These are phyloP conservation scores for Parasteatoda lunata DNA, from an alignment of 2,888 invertebrate genomes.

Conservation along the genomic window DNA sequence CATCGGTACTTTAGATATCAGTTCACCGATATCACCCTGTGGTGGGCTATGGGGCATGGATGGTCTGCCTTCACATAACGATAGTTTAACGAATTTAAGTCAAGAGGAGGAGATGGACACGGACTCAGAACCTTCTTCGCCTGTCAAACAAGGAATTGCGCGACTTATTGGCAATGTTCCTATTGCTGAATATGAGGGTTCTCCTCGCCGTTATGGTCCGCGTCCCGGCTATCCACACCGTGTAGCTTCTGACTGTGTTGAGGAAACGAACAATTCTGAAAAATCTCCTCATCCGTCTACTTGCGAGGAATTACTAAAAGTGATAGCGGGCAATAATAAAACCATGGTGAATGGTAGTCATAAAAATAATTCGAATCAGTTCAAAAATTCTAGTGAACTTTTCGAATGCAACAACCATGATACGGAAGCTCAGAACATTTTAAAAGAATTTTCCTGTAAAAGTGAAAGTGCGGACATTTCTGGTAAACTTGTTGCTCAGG, in stretches of 20 bases:
- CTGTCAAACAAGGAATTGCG: slow-evolving; percentile 69
- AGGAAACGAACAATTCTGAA: slow-evolving; percentile 30
- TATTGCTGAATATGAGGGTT: slow-evolving; percentile 95
- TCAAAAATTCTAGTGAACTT: slow-evolving; percentile 31
- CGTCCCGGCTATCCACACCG: slow-evolving; percentile 89
- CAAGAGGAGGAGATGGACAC: slow-evolving; percentile 72
- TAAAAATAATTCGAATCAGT: slow-evolving; percentile 19
- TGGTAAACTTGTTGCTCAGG: slow-evolving; percentile 33
- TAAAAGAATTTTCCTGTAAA: slow-evolving; percentile 54
- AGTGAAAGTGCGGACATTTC: slow-evolving; percentile 31
- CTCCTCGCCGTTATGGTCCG: slow-evolving; percentile 88
- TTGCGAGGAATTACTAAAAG: slow-evolving; percentile 63
- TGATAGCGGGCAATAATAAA: slow-evolving; percentile 58
- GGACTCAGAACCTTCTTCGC: slow-evolving; percentile 69
- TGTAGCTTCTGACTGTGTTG: slow-evolving; percentile 67
- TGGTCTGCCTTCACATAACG: slow-evolving; percentile 36
- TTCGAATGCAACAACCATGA: slow-evolving; percentile 44
- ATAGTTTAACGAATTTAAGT: slow-evolving; percentile 36
- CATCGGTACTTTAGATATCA: slow-evolving; percentile 48
- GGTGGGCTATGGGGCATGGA: slow-evolving; percentile 55
- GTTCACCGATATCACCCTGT: slow-evolving; percentile 61
- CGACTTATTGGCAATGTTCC: slow-evolving; percentile 85
- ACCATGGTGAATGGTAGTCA: slow-evolving; percentile 16
- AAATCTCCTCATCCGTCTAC: slow-evolving; percentile 53
- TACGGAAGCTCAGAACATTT: slow-evolving; percentile 36